phyloP scores from a whole-genome alignment of 2,888 invertebrate genomes.

The Calameuta pallipes region DNA sequence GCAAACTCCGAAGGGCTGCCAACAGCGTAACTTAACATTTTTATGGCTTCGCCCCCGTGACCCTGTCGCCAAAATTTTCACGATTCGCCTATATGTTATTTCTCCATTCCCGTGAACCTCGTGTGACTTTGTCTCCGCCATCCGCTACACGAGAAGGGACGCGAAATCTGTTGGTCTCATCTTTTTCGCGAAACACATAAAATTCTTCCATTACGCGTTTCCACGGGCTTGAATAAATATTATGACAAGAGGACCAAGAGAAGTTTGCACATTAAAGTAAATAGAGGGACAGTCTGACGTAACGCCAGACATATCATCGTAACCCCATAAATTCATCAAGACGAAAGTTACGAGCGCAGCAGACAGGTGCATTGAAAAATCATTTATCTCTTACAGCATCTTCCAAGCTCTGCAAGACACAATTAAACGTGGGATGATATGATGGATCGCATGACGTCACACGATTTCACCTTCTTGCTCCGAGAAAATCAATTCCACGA shows the following conservation, averaged over 20 bases:
- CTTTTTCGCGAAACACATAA: background rate
- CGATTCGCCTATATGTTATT: background rate
- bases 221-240: background rate
- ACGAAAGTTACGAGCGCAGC: background rate
- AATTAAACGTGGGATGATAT: background rate
- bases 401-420: background rate
- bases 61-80: background rate
- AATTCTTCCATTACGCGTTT: background rate
- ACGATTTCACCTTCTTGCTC: no score
- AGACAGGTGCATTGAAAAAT: background rate
- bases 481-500: background rate
- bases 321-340: background rate
- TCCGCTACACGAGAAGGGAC: background rate
- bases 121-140: no score
- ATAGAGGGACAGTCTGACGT: background rate
- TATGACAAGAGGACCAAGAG: background rate
- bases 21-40: background rate
- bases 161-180: background rate
- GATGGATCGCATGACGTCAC: background rate
- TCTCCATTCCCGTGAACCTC: background rate
- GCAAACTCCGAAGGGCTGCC: background rate
- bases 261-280: background rate
- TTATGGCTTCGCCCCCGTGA: background rate
- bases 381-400: background rate
- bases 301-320: background rate